These are phyloP conservation scores for Platyura marginata DNA, from an alignment of 1,140 invertebrate genomes.

Conservation along the genomic window DNA sequence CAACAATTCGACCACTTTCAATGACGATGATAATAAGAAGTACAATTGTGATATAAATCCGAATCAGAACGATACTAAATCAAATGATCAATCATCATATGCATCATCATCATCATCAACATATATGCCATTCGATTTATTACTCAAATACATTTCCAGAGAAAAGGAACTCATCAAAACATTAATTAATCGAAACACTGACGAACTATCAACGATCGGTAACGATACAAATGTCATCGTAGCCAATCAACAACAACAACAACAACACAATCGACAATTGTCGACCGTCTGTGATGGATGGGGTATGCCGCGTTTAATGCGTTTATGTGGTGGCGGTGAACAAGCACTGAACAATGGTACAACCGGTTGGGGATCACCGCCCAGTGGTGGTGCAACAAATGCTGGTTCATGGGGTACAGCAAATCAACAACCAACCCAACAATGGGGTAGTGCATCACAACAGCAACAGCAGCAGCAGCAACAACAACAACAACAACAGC, in stretches of 20 bases:
- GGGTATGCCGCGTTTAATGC: slow-evolving; percentile 33
- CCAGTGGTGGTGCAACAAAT: slow-evolving; percentile 17
- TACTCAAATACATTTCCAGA: not conserved
- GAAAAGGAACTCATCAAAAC: not conserved
- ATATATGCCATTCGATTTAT: not conserved
- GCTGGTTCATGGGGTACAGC: slow-evolving; percentile 7
- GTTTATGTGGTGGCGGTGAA: slow-evolving; percentile 57
- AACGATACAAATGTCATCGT: not conserved
- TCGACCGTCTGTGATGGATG: not conserved
- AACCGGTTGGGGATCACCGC: slow-evolving; percentile 52
- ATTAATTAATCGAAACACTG: not conserved
- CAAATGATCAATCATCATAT: too few species aligned
- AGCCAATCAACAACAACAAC: not conserved
- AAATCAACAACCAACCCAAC: slow-evolving; percentile 6
- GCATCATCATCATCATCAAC: not conserved
- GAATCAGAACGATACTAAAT: too few species aligned
- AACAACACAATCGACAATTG: not conserved
- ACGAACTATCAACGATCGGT: not conserved
- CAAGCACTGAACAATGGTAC: slow-evolving; percentile 54
- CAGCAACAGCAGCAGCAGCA: too few species aligned
- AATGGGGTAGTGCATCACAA: not conserved
- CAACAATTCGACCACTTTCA: too few species aligned
- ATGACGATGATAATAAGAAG: too few species aligned
- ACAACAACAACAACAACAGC: slow-evolving; percentile 17
- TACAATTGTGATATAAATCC: too few species aligned